Percentiles rank a stretch among this genome's conserved stretches.
phyloP scores from a whole-genome alignment of 1,140 invertebrate genomes.

The Drosophila navojoa region DNA sequence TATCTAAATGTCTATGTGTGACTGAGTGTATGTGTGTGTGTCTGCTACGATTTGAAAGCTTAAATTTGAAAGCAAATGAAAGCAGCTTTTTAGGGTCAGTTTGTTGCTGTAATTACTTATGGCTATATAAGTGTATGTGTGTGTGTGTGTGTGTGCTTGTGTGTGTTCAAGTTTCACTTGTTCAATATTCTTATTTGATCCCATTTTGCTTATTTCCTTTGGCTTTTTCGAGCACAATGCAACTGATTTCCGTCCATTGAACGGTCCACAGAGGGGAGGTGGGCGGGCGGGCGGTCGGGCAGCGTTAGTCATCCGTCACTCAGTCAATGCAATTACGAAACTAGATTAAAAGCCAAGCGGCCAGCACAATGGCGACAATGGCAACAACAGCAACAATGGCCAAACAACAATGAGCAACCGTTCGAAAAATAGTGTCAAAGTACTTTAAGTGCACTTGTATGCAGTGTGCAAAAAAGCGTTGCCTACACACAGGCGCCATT shows the following conservation, averaged over 20 bases:
- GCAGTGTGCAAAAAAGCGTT: constrained; percentile 61
- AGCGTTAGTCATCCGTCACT: constrained; percentile 63
- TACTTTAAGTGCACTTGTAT: constrained; percentile 62
- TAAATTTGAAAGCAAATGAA: background rate
- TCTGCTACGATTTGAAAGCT: constrained; percentile 15
- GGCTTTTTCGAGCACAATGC: constrained; percentile 43
- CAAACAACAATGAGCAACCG: constrained; percentile 36
- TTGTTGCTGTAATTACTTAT: background rate
- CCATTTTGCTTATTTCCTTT: constrained; percentile 55
- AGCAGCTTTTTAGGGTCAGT: background rate
- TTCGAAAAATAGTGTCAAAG: constrained; percentile 74
- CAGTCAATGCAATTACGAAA: constrained; percentile 79
- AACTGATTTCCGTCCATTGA: constrained; percentile 49
- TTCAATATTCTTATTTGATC: constrained; percentile 41
- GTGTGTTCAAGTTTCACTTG: constrained; percentile 24
- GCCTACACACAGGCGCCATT: constrained; percentile 68
- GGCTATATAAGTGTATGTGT: constrained; percentile 11
- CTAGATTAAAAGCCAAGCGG: constrained; percentile 77
- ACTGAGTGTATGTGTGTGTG: background rate
- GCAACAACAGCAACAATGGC: constrained; percentile 34
- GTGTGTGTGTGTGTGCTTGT: constrained; percentile 9
- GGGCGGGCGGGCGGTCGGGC: background rate
- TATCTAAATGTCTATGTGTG: constrained; percentile 34
- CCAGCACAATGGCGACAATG: constrained; percentile 63
- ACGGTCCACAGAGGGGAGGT: constrained; percentile 16